phyloP scores from a whole-genome alignment of 2,113 vertebrate species.

The Phylloscopus trochilus region DNA sequence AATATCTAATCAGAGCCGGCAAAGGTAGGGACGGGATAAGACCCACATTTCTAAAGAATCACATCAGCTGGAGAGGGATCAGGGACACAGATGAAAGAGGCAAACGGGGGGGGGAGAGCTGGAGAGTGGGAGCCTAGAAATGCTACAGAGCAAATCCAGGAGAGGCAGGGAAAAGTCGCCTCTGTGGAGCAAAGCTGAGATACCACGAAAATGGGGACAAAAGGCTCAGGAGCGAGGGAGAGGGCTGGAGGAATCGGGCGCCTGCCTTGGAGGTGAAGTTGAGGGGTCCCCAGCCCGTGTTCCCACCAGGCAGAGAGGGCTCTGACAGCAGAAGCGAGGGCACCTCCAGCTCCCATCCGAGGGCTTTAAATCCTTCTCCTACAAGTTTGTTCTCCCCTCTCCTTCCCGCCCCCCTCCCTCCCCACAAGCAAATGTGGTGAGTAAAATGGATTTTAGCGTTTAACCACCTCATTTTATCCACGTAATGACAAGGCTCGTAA shows the following conservation, averaged over 20 bases:
- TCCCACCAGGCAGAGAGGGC: not conserved
- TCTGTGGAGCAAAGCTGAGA: slow-evolving; percentile 17
- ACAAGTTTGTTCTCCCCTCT: not conserved
- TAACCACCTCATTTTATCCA: slow-evolving; percentile 58
- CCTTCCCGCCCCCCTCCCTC: not conserved
- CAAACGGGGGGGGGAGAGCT: slow-evolving; percentile 4
- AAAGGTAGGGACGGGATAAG: slow-evolving; percentile 56
- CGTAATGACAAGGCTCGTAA: slow-evolving; percentile 59
- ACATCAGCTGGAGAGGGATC: slow-evolving; percentile 40
- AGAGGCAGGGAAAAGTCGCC: slow-evolving; percentile 28
- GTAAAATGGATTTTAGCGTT: slow-evolving; percentile 53
- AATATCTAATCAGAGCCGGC: slow-evolving; percentile 60
- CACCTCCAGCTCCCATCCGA: not conserved
- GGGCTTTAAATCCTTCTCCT: not conserved
- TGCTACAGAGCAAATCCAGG: slow-evolving; percentile 1
- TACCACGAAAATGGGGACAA: slow-evolving; percentile 38
- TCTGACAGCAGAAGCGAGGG: not conserved
- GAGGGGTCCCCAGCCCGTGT: not conserved
- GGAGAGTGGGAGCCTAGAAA: slow-evolving; percentile 26
- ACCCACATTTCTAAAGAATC: slow-evolving; percentile 48
- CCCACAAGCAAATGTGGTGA: slow-evolving; percentile 29
- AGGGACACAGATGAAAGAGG: slow-evolving; percentile 28
- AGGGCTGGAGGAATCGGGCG: not conserved
- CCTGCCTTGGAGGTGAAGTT: not conserved
- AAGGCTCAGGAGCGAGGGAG: not conserved